Conservation (phyloP, 1,140 invertebrate species). For the Diorhabda elongata region DNA sequence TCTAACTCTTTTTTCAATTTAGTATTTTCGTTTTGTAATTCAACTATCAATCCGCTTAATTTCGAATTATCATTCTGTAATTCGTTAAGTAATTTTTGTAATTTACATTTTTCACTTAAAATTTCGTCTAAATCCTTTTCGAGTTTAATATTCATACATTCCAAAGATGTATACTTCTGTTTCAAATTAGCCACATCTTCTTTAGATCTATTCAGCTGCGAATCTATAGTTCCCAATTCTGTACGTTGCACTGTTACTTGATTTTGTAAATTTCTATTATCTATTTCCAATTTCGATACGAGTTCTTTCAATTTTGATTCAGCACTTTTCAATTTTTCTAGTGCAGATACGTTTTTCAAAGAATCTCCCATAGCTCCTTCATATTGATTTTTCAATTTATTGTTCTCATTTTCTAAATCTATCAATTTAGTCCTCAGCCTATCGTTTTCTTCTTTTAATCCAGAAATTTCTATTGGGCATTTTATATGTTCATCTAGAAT, state of each 20-base stretch:
- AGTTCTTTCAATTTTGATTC: conserved; percentile 26
- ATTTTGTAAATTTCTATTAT: conserved; percentile 27
- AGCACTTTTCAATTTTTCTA: conserved; percentile 17
- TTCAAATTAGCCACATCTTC: conserved; percentile 17
- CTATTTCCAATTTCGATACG: conserved; percentile 19
- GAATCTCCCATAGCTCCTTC: conserved; percentile 17
- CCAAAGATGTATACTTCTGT: conserved; percentile 11
- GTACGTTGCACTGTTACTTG: conserved; percentile 16
- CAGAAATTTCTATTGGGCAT: conserved; percentile 5
- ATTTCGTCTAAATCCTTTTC: conserved; percentile 23
- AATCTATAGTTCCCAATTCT: conserved; percentile 14
- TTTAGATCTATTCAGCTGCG: not conserved
- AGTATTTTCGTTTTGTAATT: conserved; percentile 13
- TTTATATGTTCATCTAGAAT: conserved; percentile 11
- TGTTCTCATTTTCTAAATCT: conserved; percentile 19
- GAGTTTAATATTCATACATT: conserved; percentile 23
- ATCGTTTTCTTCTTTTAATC: conserved; percentile 22
- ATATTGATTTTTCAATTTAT: conserved; percentile 16
- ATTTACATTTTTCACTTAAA: conserved; percentile 12
- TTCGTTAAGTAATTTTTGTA: conserved; percentile 6
- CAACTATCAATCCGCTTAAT: conserved; percentile 7
- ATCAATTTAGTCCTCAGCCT: conserved; percentile 21
- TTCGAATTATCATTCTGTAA: conserved; percentile 16
- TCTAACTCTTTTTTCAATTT: conserved; percentile 18
- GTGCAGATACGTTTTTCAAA: conserved; percentile 22